phyloP scores from a whole-genome alignment of 1,140 invertebrate genomes.

The Drosophila sp. region DNA sequence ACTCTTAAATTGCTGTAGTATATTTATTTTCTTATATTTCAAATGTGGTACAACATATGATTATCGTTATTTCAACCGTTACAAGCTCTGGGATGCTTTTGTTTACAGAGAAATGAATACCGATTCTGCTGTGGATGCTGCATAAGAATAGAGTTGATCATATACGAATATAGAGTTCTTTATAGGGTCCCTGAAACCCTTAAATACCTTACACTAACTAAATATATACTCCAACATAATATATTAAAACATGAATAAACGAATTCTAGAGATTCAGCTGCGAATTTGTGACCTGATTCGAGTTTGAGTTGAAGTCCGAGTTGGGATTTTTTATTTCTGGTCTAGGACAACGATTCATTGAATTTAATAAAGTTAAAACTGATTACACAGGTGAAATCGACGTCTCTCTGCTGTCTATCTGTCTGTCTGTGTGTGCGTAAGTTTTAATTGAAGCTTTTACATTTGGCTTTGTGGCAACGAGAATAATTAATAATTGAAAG shows the following conservation, averaged over 20 bases:
- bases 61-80: no score
- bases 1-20: no score
- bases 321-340: neutral
- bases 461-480: constrained; percentile 73
- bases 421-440: constrained; percentile 48
- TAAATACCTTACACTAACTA: no score
- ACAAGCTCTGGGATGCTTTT: no score
- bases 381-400: constrained; percentile 40
- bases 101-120: constrained; percentile 5
- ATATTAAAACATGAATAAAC: neutral
- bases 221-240: no score
- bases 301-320: neutral
- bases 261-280: constrained; percentile 18
- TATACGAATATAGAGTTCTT: no score
- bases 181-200: no score
- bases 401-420: no score
- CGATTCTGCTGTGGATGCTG: no score
- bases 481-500: constrained; percentile 80
- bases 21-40: no score
- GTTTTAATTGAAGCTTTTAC: constrained; percentile 78
- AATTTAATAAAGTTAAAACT: constrained; percentile 59
- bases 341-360: constrained; percentile 28
- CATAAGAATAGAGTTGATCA: no score
- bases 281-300: constrained; percentile 11
- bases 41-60: no score